Conservation (phyloP, 2,797 vertebrate species). For the Cossypha caffra region DNA sequence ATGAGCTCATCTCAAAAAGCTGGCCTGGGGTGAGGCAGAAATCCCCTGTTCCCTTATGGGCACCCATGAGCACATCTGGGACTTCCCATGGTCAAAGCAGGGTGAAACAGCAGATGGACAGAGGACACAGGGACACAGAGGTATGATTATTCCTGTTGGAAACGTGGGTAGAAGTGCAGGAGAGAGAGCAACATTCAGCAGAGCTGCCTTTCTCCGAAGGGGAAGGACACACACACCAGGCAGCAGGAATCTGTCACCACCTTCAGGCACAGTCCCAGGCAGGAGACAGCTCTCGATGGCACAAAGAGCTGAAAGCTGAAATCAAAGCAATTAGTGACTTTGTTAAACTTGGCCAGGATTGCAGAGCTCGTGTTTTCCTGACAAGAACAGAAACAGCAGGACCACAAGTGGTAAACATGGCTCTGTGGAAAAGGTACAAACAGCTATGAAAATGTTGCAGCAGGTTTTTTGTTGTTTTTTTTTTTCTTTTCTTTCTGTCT, state of each 20-base stretch:
- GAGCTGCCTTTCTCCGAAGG: background rate
- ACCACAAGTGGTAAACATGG: background rate
- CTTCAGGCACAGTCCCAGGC: background rate
- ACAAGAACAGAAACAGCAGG: background rate
- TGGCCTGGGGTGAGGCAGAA: background rate
- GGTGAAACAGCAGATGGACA: background rate
- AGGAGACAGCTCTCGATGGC: background rate
- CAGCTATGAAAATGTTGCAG: background rate
- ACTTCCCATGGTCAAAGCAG: background rate
- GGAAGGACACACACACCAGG: background rate
- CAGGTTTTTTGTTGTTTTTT: background rate
- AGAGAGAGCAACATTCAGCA: background rate
- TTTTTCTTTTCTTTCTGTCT: background rate
- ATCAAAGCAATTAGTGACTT: constrained; percentile 3
- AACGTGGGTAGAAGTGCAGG: rapidly evolving
- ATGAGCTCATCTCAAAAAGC: background rate
- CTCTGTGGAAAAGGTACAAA: background rate
- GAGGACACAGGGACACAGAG: rapidly evolving
- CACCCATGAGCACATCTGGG: background rate
- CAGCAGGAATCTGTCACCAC: background rate
- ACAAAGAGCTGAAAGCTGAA: background rate
- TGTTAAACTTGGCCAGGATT: background rate
- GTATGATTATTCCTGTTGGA: background rate
- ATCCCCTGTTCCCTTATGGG: background rate
- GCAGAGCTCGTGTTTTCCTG: background rate